Percentiles rank a stretch among this genome's conserved stretches.
Evolutionary conservation across 2,797 vertebrate genomes (phyloP).

Genomic region (Pseudochirops corinnae): DNA sequence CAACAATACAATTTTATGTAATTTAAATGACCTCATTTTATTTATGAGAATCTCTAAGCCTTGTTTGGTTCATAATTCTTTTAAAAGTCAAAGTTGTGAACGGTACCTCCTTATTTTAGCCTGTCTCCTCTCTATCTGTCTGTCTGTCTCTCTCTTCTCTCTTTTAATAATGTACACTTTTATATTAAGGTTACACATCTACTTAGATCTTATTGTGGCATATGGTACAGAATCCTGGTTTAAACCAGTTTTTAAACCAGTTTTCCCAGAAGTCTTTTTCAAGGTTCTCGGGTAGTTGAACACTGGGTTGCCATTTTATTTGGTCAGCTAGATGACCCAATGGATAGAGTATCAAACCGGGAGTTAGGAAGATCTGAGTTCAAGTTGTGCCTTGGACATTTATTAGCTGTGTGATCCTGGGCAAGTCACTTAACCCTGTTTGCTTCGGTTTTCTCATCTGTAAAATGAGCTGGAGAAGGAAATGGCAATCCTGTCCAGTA

Average conservation of each 20-base stretch:
- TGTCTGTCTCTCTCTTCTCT: neutral
- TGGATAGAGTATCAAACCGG: no score
- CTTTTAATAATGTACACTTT: neutral
- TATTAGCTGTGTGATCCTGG: neutral
- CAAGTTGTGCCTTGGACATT: neutral
- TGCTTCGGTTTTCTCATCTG: neutral
- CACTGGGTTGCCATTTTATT: no score
- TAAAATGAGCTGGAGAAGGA: neutral
- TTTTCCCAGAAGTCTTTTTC: no score
- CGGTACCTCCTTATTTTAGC: neutral
- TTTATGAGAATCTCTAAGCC: neutral
- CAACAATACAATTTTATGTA: neutral
- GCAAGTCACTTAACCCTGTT: neutral
- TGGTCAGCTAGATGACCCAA: no score
- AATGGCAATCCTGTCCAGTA: neutral
- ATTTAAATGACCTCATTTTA: neutral
- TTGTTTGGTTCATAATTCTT: neutral
- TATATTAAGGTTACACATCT: neutral
- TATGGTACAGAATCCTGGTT: neutral
- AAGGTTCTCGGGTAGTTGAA: no score
- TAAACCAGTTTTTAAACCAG: no score
- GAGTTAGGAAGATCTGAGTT: neutral
- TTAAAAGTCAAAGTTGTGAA: neutral
- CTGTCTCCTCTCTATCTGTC: neutral
- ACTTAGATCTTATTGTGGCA: neutral